These are phyloP conservation scores for Stomatorhinus ivindoensis DNA, from an alignment of 2,113 vertebrate genomes.

Conservation along the genomic window DNA sequence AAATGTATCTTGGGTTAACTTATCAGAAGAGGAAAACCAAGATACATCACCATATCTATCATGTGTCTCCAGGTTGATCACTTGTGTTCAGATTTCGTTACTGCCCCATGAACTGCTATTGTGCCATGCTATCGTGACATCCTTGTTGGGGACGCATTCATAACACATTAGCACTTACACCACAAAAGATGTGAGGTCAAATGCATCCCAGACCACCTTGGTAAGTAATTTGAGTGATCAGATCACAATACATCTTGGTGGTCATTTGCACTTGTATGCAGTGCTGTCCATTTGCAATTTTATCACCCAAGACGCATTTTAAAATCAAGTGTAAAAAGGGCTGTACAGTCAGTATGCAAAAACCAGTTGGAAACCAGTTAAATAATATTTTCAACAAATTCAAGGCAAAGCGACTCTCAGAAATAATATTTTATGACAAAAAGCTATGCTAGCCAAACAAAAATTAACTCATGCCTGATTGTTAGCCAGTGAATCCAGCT, in stretches of 20 bases:
- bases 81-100: not conserved
- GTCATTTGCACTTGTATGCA: not conserved
- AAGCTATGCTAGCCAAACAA: not conserved
- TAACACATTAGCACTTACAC: not conserved
- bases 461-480: conserved; percentile 63
- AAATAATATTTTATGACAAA: not conserved
- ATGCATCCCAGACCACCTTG: not conserved
- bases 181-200: not conserved
- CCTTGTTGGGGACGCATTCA: not conserved
- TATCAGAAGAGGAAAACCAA: not conserved
- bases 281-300: not conserved
- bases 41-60: not conserved
- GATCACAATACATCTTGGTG: not conserved
- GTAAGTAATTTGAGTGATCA: not conserved
- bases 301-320: not conserved
- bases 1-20: not conserved
- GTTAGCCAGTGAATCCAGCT: conserved; percentile 57
- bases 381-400: not conserved
- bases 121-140: not conserved
- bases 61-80: not conserved
- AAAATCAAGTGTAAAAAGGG: not conserved
- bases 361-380: not conserved
- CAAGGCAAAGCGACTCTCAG: not conserved
- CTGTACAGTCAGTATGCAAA: not conserved
- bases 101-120: not conserved